Evolutionary conservation across 2,797 vertebrate species (phyloP), one percentile per base, ranked within the genome.

Genomic region (Prunella strophiata): DNA sequence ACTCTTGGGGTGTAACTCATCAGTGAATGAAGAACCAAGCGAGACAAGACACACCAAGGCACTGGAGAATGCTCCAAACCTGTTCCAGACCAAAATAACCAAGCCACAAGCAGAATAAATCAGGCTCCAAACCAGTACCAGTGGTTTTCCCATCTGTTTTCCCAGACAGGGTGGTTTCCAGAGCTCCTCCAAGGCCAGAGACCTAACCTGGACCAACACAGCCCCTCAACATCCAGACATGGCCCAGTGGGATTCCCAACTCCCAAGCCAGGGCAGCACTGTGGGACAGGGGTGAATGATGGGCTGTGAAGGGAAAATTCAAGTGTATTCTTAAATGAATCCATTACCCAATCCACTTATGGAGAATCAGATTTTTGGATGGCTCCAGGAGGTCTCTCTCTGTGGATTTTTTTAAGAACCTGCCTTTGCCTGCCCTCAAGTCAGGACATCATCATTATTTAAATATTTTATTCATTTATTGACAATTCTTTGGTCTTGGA

Each of bases 401-500:
- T 65, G 47, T 7, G 54, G 55, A 76, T 76, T 79, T 54, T 43
- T 61, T 70, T 58, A 81, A 70, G 36, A 91, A 47, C n/a, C 30
- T 93, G 76, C 32, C 45, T 61, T 83, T 80, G 55, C 11, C 51
- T 76, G 43, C 51, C 70, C 26, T 26, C 48, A 23, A 61, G 12
- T 85, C 63, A 88, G 27, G 12, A 86, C 66, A 40, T 80, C 25
- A 0, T 45, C 23, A 22, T 55, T 79, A 23, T 61, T 80, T 55
- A 89, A 58, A 40, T 89, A 40, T 62, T 72, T 87, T 83, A 80
- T 88, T 83, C 5, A 38, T 83, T 91, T 92, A 58, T 86, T 75
- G 47, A 27, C 68, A 76, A 71, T 23, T 94, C 62, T 92, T 94
- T 75, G 55, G 67, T 91, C 30, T 86, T 91, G 50, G 71, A 92